Percentiles rank a stretch among this genome's conserved stretches.
phyloP scores from a whole-genome alignment of 2,888 invertebrate genomes.

The Bugulina stolonifera region DNA sequence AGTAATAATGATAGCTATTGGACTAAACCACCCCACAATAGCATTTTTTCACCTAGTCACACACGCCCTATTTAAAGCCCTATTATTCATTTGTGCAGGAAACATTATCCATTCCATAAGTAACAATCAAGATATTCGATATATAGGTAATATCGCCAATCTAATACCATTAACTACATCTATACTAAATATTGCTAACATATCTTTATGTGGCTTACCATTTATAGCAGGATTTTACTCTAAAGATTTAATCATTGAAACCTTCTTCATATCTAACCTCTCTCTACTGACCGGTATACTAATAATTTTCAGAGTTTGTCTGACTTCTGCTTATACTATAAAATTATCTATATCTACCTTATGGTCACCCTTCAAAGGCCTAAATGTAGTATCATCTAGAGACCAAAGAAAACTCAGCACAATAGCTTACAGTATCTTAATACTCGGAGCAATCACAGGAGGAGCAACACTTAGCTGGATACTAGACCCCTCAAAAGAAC shows the following conservation, averaged over 20 bases:
- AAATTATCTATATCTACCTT: constrained; percentile 30
- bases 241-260: constrained; percentile 41
- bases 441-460: constrained; percentile 28
- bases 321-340: constrained; percentile 32
- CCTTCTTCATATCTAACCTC: constrained; percentile 26
- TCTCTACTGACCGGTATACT: constrained; percentile 29
- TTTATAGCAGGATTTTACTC: constrained; percentile 43
- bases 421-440: constrained; percentile 29
- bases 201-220: constrained; percentile 38
- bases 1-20: constrained; percentile 65
- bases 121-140: constrained; percentile 67
- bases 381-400: constrained; percentile 16
- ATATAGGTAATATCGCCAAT: constrained; percentile 32
- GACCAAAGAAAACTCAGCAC: constrained; percentile 27
- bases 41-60: constrained; percentile 68
- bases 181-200: constrained; percentile 32
- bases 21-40: constrained; percentile 58
- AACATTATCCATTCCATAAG: constrained; percentile 63
- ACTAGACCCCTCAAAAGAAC: neutral
- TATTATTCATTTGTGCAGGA: constrained; percentile 69
- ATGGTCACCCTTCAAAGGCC: constrained; percentile 27
- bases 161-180: constrained; percentile 35
- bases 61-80: constrained; percentile 71
- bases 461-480: constrained; percentile 30
- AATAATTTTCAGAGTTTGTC: constrained; percentile 29